phyloP scores from a whole-genome alignment of 1,140 invertebrate genomes.

The Bombus soroeensis region DNA sequence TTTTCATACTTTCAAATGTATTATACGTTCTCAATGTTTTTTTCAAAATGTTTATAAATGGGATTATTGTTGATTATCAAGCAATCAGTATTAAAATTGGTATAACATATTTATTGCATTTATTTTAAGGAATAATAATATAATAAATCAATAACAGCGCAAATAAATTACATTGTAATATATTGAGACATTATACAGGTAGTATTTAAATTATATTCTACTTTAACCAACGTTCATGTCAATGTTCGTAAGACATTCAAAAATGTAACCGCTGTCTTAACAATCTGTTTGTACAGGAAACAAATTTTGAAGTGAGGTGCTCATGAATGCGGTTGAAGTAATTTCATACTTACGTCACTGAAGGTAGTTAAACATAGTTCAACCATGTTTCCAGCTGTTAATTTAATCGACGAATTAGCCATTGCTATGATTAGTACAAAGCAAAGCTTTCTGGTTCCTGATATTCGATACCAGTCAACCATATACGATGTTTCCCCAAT shows the following conservation, averaged over 20 bases:
- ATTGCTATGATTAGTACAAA: slow-evolving; percentile 64
- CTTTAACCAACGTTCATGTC: background rate
- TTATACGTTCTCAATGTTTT: too few relatives aligned
- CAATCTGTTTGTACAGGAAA: slow-evolving; percentile 1
- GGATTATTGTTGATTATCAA: background rate
- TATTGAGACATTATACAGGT: background rate
- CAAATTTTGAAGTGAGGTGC: background rate
- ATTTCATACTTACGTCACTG: slow-evolving; percentile 48
- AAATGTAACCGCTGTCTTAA: slow-evolving; percentile 45
- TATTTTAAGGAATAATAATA: background rate
- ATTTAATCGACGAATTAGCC: slow-evolving; percentile 59
- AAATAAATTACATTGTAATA: background rate
- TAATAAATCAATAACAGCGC: background rate
- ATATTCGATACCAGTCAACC: slow-evolving; percentile 62
- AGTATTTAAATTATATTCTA: background rate
- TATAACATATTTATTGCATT: background rate
- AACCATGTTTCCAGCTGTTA: slow-evolving; percentile 64
- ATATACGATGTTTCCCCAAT: slow-evolving; percentile 58
- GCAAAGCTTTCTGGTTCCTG: slow-evolving; percentile 36
- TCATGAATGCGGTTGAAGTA: background rate
- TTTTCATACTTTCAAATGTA: background rate
- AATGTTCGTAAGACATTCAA: slow-evolving; percentile 36
- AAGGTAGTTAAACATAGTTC: slow-evolving; percentile 60
- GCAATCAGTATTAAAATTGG: background rate
- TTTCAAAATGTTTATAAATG: too few relatives aligned